These are phyloP conservation scores for Mythimna pallens DNA, from an alignment of 2,888 invertebrate species.

Conservation along the genomic window DNA sequence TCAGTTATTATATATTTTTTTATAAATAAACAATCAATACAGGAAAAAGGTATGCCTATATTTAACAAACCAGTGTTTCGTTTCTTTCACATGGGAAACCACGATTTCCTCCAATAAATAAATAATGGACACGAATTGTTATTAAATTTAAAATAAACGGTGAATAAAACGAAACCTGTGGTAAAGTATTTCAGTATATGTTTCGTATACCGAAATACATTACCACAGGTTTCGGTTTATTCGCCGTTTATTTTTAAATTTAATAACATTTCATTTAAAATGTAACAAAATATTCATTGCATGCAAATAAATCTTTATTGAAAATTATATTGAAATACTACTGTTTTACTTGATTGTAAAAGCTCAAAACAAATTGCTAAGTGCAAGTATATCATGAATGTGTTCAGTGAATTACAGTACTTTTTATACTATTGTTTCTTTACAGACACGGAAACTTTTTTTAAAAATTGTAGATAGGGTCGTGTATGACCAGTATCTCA, in stretches of 20 bases:
- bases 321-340: neutral
- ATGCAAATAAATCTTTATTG: neutral
- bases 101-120: conserved; percentile 35
- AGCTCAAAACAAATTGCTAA: no score
- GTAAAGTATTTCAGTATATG: no score
- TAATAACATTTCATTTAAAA: conserved; percentile 4
- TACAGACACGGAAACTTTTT: no score
- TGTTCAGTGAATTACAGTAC: no score
- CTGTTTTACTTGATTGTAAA: no score
- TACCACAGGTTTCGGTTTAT: conserved; percentile 21
- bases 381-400: no score
- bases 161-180: conserved; percentile 1
- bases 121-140: neutral
- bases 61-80: conserved; percentile 15
- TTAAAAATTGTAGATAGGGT: no score
- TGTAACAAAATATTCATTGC: conserved; percentile 5
- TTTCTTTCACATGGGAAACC: conserved; percentile 23
- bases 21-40: conserved; percentile 30
- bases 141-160: no score
- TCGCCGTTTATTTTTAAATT: conserved; percentile 3
- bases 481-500: no score
- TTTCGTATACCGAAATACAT: conserved; percentile 3
- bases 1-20: neutral
- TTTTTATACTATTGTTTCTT: no score
- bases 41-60: conserved; percentile 1